Evolutionary conservation across 1,140 invertebrate species (phyloP).

Genomic region (Uloborus diversus): DNA sequence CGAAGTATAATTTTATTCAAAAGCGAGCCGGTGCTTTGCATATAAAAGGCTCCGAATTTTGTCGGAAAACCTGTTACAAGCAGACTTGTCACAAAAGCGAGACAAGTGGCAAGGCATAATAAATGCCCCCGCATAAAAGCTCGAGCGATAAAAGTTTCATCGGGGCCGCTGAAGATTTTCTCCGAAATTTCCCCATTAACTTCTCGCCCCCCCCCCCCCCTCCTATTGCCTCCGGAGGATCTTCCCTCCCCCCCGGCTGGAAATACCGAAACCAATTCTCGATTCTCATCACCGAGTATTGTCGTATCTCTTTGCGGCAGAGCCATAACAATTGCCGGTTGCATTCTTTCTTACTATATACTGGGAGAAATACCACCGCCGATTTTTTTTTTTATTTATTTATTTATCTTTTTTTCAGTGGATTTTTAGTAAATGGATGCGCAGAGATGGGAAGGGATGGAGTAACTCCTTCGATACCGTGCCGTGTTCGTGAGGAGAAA

Average conservation of each 20-base stretch:
- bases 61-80: slow-evolving; percentile 43
- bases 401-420: slow-evolving; percentile 22
- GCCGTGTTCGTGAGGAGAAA: too few relatives aligned
- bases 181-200: slow-evolving; percentile 48
- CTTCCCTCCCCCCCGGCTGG: not conserved
- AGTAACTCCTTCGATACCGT: too few relatives aligned
- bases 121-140: slow-evolving; percentile 43
- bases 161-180: slow-evolving; percentile 36
- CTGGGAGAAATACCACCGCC: too few relatives aligned
- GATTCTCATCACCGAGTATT: slow-evolving; percentile 42
- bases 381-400: too few relatives aligned
- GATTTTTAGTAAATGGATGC: not conserved
- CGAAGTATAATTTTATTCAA: slow-evolving; percentile 41
- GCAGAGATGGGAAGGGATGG: too few relatives aligned
- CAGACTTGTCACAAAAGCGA: slow-evolving; percentile 23
- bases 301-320: slow-evolving; percentile 24
- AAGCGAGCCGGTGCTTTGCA: slow-evolving; percentile 29
- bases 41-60: slow-evolving; percentile 37
- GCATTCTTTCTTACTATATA: slow-evolving; percentile 7
- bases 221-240: not conserved
- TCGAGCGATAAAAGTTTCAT: slow-evolving; percentile 46
- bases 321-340: slow-evolving; percentile 30
- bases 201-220: not conserved
- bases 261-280: slow-evolving; percentile 46
- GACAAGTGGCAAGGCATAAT: slow-evolving; percentile 46